Base-by-base conservation (phyloP, 2,113 vertebrate species). In the Hyperopisus bebe region DNA sequence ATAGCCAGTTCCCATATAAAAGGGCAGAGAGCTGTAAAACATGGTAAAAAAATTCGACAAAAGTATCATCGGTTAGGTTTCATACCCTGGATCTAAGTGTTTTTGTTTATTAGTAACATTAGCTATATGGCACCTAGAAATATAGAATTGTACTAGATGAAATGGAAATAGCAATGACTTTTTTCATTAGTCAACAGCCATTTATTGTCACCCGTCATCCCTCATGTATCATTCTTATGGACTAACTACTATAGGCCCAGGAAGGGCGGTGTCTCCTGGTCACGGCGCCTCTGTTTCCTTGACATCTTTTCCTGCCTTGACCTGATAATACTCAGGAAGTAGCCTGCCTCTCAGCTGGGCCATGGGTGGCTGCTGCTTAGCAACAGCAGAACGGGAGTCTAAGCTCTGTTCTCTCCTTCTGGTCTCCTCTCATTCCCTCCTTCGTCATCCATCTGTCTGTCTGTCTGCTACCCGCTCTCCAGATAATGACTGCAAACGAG, bases 311-410 rank as follows among this genome's bases (percentile, higher is more conserved):
- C 85, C 46, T n/a, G 83, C 55, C 27, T 5, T 47, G 44, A 13
- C 10, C 15, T 89, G 90, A 90, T 89, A 88, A 91, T 90, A 86
- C 89, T 88, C 89, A 90, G 50, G 58, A 91, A 89, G 53, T 90
- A 42, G 55, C 55, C 27, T 88, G 74, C 55, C 89, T 91, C 91
- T 92, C 92, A 90, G 91, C 80, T 58, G 55, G 88, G 88, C 91
- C 88, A 91, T 85, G 90, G 90, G 83, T 55, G 91, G 83, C 91
- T 92, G 93, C 93, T 92, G 91, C 93, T 92, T 92, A 92, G 92
- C 92, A 93, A 92, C 92, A 86, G 90, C 46, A 66, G 88, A 87
- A 55, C 62, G 88, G 48, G 88, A 83, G 70, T 84, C 10, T 58
- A 51, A 15, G 3, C 51, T 50, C 46, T 85, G 62, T 35, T 80